Conservation (phyloP, 1,140 invertebrate species). For the Leptinotarsa lineolata region DNA sequence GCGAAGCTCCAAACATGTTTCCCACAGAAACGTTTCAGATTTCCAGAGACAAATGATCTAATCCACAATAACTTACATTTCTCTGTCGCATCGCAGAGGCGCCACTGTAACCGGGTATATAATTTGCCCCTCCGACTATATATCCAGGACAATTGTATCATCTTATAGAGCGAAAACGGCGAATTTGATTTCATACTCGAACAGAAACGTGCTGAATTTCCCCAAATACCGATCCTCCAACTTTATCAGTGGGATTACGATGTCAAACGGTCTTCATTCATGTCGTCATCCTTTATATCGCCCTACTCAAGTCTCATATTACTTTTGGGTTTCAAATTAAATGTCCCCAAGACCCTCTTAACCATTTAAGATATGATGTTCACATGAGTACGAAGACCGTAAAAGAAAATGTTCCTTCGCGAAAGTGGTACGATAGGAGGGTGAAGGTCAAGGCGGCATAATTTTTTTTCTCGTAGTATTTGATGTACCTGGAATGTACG, state of each 20-base stretch:
- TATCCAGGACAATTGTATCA: background rate
- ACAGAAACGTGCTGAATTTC: background rate
- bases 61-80: no score
- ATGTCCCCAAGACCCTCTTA: constrained; percentile 15
- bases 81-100: no score
- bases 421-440: background rate
- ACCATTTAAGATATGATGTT: constrained; percentile 19
- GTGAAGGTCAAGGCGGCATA: background rate
- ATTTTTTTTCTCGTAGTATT: background rate
- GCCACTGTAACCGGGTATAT: no score
- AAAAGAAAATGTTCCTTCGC: constrained; percentile 1
- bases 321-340: constrained; percentile 26
- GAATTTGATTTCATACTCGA: background rate
- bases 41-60: no score
- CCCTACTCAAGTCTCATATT: constrained; percentile 11
- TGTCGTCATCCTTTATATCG: constrained; percentile 7
- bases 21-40: no score
- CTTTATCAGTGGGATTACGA: constrained; percentile 10
- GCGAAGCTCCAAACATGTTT: no score
- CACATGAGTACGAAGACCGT: constrained; percentile 9
- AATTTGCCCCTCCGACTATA: background rate
- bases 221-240: background rate
- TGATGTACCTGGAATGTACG: no score
- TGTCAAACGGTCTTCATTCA: constrained; percentile 18
- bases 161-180: background rate